Conservation (phyloP, 2,113 vertebrate genomes). For the Salminus brasiliensis region DNA sequence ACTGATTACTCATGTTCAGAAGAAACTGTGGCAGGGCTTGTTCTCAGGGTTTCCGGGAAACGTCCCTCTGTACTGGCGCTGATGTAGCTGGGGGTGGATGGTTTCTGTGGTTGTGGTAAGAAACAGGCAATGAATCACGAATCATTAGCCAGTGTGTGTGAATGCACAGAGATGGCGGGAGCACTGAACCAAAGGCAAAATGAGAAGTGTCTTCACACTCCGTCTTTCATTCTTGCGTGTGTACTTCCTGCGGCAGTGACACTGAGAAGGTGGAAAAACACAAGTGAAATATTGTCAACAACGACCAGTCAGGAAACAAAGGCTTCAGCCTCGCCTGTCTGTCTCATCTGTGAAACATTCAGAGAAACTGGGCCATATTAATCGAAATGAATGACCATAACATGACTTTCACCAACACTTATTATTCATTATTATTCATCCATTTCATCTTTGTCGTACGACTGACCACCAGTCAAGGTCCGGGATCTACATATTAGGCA, state of each 20-base stretch:
- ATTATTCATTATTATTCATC: no score
- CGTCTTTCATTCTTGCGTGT: neutral
- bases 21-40: no score
- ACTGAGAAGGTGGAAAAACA: neutral
- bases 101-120: slow-evolving; percentile 11
- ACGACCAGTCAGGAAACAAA: neutral
- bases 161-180: neutral
- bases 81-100: neutral
- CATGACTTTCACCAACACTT: no score
- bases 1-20: neutral
- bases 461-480: no score
- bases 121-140: slow-evolving; percentile 13
- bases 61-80: neutral
- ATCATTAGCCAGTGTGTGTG: neutral
- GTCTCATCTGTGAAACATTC: no score
- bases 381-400: no score
- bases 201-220: neutral
- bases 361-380: no score
- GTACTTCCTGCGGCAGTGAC: neutral
- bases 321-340: no score
- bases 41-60: slow-evolving; percentile 1
- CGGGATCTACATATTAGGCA: no score
- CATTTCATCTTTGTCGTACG: no score
- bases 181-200: slow-evolving; percentile 10
- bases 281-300: neutral